Percentiles rank a stretch among this genome's conserved stretches.
These are phyloP conservation scores for Panorpa germanica DNA, from an alignment of 2,888 invertebrate genomes.

Conservation along the genomic window DNA sequence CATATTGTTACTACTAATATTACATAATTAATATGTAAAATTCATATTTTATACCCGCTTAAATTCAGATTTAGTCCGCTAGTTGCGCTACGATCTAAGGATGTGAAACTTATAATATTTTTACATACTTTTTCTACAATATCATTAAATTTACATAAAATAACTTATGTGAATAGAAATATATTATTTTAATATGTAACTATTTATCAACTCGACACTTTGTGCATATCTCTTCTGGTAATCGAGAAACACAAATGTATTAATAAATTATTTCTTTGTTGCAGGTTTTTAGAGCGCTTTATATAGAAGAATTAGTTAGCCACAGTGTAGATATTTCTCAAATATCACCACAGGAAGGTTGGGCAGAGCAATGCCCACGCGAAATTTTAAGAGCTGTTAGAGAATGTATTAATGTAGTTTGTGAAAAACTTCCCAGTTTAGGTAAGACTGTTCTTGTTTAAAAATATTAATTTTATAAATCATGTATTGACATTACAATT, in stretches of 20 bases:
- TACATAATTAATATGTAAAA: no score
- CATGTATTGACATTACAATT: not conserved
- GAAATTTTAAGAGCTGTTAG: conserved; percentile 68
- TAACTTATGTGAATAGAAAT: conserved; percentile 13
- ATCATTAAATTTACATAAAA: not conserved
- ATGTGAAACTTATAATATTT: no score
- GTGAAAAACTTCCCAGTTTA: conserved; percentile 35
- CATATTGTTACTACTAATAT: no score
- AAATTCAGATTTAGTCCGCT: no score
- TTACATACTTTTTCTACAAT: no score
- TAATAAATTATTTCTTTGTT: conserved; percentile 15
- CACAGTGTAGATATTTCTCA: conserved; percentile 68
- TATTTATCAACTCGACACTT: not conserved
- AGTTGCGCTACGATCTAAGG: no score
- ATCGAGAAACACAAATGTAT: not conserved
- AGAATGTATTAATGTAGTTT: conserved; percentile 58
- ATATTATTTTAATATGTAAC: not conserved
- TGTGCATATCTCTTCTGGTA: not conserved
- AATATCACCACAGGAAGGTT: conserved; percentile 69
- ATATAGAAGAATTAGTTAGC: conserved; percentile 58
- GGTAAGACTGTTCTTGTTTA: conserved; percentile 24
- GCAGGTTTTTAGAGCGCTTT: conserved; percentile 57
- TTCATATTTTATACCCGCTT: no score
- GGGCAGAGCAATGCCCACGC: conserved; percentile 84
- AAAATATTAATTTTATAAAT: not conserved